Conservation (phyloP, 1,140 invertebrate genomes). For the Sminthurides bifidus region DNA sequence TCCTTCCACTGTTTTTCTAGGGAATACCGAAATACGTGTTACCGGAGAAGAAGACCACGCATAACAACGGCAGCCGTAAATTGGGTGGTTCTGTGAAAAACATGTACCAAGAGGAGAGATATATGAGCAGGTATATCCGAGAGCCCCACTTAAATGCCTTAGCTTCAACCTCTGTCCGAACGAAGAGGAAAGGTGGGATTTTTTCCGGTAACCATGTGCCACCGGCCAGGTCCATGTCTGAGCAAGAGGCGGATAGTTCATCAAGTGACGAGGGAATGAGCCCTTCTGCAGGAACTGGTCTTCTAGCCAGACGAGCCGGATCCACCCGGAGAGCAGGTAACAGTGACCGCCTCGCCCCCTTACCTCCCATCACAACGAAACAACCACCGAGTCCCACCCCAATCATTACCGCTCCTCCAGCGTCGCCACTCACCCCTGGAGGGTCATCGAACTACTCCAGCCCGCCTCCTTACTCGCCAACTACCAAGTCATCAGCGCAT, state of each 20-base stretch:
- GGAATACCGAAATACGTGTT: conserved; percentile 63
- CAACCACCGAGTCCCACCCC: neutral
- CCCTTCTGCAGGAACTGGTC: too few relatives aligned
- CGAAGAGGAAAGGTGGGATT: conserved; percentile 17
- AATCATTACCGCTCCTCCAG: neutral
- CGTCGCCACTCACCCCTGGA: neutral
- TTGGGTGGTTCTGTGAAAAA: too few relatives aligned
- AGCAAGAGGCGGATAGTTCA: conserved; percentile 19
- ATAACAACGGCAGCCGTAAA: conserved; percentile 7
- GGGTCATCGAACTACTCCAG: too few relatives aligned
- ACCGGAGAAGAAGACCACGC: conserved; percentile 43
- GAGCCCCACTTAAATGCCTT: conserved; percentile 4
- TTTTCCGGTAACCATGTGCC: conserved; percentile 22
- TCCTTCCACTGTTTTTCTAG: conserved; percentile 22
- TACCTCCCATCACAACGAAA: neutral
- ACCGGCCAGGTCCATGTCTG: conserved; percentile 13
- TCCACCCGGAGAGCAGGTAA: neutral
- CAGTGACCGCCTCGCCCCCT: neutral
- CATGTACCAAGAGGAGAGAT: conserved; percentile 22
- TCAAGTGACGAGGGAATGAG: conserved; percentile 26
- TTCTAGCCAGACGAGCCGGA: neutral
- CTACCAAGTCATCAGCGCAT: too few relatives aligned
- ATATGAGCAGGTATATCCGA: conserved; percentile 26
- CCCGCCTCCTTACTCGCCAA: too few relatives aligned
- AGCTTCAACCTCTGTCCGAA: conserved; percentile 18